Conservation (phyloP, 2,797 vertebrate genomes). For the Hypotaenidia okinawae region DNA sequence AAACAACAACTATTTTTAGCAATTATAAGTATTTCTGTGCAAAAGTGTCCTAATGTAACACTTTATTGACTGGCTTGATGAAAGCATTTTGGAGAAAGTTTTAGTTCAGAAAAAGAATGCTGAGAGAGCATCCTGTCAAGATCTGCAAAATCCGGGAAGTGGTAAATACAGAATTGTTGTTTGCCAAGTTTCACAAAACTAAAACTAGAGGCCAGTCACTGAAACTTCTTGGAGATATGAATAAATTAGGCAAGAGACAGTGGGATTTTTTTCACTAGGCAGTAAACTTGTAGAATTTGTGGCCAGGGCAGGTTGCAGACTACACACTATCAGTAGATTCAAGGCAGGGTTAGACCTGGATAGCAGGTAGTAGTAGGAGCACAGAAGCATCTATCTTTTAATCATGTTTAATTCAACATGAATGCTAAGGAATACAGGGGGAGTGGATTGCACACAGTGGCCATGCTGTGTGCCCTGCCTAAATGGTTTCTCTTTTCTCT, state of each 20-base stretch:
- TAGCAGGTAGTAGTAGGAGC: background rate
- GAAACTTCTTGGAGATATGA: background rate
- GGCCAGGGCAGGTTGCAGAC: background rate
- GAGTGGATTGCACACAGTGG: accelerated
- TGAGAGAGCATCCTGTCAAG: background rate
- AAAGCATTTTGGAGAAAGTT: background rate
- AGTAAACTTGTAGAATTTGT: background rate
- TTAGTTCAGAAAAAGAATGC: background rate
- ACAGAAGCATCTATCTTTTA: background rate
- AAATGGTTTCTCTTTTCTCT: background rate
- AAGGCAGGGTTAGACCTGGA: background rate
- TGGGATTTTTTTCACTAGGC: background rate
- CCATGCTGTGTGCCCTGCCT: accelerated
- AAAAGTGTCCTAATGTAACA: background rate
- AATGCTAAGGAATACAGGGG: background rate
- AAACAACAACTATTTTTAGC: background rate
- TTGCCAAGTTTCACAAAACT: background rate
- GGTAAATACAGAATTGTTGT: background rate
- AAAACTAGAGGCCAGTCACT: background rate
- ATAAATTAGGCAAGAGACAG: background rate
- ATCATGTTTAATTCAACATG: background rate
- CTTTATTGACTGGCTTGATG: background rate
- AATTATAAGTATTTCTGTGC: background rate
- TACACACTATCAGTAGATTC: background rate
- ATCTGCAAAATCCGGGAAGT: background rate